Evolutionary conservation across 2,113 vertebrate species (phyloP), one percentile per base, ranked within the genome.

Genomic region (Leucoraja erinaceus): DNA sequence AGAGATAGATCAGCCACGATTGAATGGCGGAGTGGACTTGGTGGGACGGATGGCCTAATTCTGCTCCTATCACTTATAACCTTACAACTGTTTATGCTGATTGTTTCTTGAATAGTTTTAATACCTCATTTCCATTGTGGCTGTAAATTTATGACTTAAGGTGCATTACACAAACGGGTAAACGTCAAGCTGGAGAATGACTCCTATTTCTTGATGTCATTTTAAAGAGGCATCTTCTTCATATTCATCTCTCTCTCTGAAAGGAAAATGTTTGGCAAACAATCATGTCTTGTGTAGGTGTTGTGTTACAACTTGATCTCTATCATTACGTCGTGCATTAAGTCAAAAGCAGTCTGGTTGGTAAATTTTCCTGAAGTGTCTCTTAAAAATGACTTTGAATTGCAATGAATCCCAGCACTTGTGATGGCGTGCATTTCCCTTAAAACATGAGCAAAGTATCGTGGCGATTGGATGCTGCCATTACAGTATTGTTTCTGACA

Each of bases 131-230:
- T 74, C 90, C 68, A 91, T 11, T 72, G 63, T 0, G 68, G 33
- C 68, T 74, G 47, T 72, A 74, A 91, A 91, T 91, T 91, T 33
- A n/a, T 72, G 38, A 91, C 47, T 88, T 91, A 91, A 91, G 68
- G 22, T 54, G 90, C 90, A 72, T 22, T n/a, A 28, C 54, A 25
- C 38, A 91, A 74, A 91, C 10, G 20, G 68, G 90, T 91, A 33
- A 74, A 91, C 72, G 20, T 38, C 72, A 12, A 47, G 22, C 11
- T 54, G 66, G 33, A 72, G 66, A 72, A 54, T 72, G 70, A 5
- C 68, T 72, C 90, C 66, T 70, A 9, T 22, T 70, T 20, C 63
- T 25, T 38, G 90, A 70, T 72, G 90, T 54, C 9, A 47, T 54
- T 54, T 91, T 91, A 91, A 72, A 91, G 90, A 20, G 9, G 9